Percentiles rank a stretch among this genome's conserved stretches.
Conservation (phyloP, 2,888 invertebrate species). For the Penaeus monodon region DNA sequence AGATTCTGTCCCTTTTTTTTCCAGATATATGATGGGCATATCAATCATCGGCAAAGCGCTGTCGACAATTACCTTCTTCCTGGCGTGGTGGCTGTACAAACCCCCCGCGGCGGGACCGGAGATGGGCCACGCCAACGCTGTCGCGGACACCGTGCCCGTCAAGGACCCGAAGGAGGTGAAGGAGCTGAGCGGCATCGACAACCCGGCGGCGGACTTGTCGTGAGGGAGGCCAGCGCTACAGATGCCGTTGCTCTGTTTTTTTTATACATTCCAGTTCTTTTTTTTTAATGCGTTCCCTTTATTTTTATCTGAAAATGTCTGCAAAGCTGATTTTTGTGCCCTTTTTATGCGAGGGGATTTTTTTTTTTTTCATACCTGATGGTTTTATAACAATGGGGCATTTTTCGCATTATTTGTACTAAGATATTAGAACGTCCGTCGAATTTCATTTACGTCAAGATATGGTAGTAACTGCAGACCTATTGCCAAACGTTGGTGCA, state of each 20-base stretch:
- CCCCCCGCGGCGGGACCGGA: background rate
- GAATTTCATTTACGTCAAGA: too few species aligned
- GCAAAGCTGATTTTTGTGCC: too few species aligned
- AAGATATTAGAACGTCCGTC: too few species aligned
- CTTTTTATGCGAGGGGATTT: too few species aligned
- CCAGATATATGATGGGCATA: constrained; percentile 59
- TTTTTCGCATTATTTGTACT: too few species aligned
- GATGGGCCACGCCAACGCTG: background rate
- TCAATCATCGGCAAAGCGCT: constrained; percentile 49
- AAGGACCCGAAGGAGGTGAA: constrained; percentile 11
- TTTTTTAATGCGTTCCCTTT: background rate
- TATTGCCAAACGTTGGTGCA: too few species aligned
- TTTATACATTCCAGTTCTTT: background rate
- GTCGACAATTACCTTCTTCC: constrained; percentile 47
- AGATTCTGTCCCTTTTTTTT: background rate
- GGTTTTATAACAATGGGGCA: too few species aligned
- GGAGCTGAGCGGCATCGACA: constrained; percentile 33
- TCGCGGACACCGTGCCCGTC: background rate
- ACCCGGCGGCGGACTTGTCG: constrained; percentile 10
- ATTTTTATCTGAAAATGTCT: too few species aligned
- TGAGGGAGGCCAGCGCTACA: background rate
- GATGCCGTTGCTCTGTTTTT: background rate
- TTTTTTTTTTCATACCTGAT: too few species aligned
- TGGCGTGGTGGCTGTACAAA: constrained; percentile 53
- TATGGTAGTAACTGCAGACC: too few species aligned